Base-by-base conservation (phyloP, 2,888 invertebrate species). In the Eustalomyia histrio region DNA sequence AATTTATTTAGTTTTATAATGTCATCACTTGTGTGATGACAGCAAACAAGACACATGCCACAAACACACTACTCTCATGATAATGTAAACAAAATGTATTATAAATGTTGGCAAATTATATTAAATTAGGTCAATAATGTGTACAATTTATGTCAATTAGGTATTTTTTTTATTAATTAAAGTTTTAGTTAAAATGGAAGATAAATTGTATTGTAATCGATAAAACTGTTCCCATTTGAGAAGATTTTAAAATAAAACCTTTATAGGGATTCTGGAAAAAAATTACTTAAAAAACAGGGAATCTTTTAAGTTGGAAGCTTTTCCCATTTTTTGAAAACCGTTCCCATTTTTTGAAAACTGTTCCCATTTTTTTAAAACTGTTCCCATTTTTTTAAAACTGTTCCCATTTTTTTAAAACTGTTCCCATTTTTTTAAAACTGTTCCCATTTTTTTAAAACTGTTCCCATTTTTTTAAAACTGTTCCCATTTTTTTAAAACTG, bases 71-170 rank as follows among this genome's bases (percentile, higher is more conserved):
- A 9, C 12, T n/a, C n/a, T n/a, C 10, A 18, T 52, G 5, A 9
- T 57, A 69, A 24, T 50, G 39, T 61, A 63, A 57, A 57, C 17
- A 61, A 47, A 60, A 68, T 18, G 43, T 39, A 52, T n/a, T 16
- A 43, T 33, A 60, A 33, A 14, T 1, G 16, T 21, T 33, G 24
- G 21, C 24, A 55, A 55, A 55, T 53, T 71, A 8, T 39, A 35
- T 50, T 67, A 14, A 81, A 75, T 69, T 72, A 64, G 55, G 78
- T 78, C 78, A 78, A n/a, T n/a, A n/a, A 61, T 73, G 72, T 78
- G 35, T 67, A 39, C 61, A 78, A 61, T 73, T 78, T 67, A 57
- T 72, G 78, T 73, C 72, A 73, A 72, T 61, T 67, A 67, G 24
- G 5, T 3, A 5, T n/a, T 53, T 72, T 61, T 21, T 64, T 29